A percentile compares a stretch with the other conserved stretches of the same genome.
phyloP scores from a whole-genome alignment of 2,797 vertebrate genomes.

The Carcharodon carcharias region DNA sequence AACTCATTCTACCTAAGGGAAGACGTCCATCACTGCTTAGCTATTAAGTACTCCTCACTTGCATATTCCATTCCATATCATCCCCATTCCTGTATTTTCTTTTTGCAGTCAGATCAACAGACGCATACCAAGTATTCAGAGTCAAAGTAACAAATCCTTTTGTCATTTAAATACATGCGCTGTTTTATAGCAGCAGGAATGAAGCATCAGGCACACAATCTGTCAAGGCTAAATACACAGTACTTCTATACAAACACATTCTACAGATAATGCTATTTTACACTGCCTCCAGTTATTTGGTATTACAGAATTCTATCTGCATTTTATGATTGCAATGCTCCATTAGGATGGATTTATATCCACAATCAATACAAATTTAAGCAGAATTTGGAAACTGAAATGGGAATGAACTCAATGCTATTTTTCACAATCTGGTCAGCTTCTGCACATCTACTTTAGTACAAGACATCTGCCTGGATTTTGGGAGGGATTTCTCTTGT shows the following conservation, averaged over 20 bases:
- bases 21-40: not conserved
- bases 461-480: not conserved
- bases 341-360: slow-evolving; percentile 1
- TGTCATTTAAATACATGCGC: slow-evolving; percentile 2
- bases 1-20: not conserved
- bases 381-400: not conserved
- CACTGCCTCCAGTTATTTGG: not conserved
- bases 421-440: slow-evolving; percentile 10
- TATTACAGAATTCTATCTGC: not conserved
- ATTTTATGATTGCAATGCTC: not conserved
- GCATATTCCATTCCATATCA: not conserved
- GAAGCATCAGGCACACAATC: not conserved
- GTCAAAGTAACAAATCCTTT: not conserved
- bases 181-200: not conserved
- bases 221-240: not conserved
- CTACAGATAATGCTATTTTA: not conserved
- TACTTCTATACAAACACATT: not conserved
- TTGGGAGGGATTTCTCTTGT: not conserved
- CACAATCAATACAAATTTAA: slow-evolving; percentile 31
- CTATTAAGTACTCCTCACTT: not conserved
- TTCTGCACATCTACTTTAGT: not conserved
- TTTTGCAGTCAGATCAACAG: not conserved
- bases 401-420: not conserved
- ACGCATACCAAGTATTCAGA: not conserved
- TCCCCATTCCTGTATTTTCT: not conserved